Conservation (phyloP, 2,797 vertebrate genomes). For the Crocidura indochinensis region DNA sequence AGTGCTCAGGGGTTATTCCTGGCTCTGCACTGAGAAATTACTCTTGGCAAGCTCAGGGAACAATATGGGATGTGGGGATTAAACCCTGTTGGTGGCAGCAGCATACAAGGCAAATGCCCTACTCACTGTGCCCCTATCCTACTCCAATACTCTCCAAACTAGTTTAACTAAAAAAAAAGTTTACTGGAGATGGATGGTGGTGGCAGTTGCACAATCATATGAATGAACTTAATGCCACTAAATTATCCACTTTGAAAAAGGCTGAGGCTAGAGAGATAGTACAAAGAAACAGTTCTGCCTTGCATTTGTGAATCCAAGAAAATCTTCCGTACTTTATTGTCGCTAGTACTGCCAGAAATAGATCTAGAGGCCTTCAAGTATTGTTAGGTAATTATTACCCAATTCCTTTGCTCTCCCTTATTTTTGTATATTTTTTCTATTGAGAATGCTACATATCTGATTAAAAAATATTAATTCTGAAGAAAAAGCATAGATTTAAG, state of each 20-base stretch:
- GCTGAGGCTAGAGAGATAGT: constrained; percentile 6
- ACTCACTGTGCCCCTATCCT: too few relatives aligned
- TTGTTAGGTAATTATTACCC: constrained; percentile 3
- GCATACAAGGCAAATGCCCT: too few relatives aligned
- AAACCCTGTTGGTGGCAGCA: too few relatives aligned
- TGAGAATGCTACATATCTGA: background rate
- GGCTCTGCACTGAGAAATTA: too few relatives aligned
- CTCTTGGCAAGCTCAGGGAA: too few relatives aligned
- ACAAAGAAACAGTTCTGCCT: background rate
- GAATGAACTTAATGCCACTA: background rate
- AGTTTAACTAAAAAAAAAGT: background rate
- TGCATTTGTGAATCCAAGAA: too few relatives aligned
- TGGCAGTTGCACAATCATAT: background rate
- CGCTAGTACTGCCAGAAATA: too few relatives aligned
- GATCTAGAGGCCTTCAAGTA: background rate
- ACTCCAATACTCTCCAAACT: too few relatives aligned
- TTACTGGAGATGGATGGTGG: constrained; percentile 9
- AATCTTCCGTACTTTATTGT: too few relatives aligned
- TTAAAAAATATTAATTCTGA: constrained; percentile 28
- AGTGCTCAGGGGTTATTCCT: too few relatives aligned
- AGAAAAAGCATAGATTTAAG: too few relatives aligned
- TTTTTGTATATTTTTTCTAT: constrained; percentile 24
- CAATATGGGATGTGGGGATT: too few relatives aligned
- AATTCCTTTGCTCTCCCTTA: background rate
- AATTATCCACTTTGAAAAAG: background rate